Percentiles rank a stretch among this genome's conserved stretches.
phyloP scores from a whole-genome alignment of 1,140 invertebrate species.

The Saccostrea echinata region DNA sequence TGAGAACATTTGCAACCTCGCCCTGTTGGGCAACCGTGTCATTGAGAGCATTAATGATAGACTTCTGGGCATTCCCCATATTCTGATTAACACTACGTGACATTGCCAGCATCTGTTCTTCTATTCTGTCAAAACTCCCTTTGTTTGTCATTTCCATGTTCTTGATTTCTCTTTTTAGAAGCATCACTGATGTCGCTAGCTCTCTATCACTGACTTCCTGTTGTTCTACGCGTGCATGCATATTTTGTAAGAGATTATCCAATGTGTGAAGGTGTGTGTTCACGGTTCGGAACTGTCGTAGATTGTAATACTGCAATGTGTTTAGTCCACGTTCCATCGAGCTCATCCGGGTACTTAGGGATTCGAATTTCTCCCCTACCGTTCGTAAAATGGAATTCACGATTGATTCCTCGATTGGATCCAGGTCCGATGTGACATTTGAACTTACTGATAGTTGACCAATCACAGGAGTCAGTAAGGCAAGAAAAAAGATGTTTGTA shows the following conservation, averaged over 20 bases:
- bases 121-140: conserved; percentile 57
- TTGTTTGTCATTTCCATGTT: conserved; percentile 51
- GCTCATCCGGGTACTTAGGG: conserved; percentile 62
- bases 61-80: conserved; percentile 6
- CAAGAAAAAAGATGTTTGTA: not conserved
- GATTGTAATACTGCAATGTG: conserved; percentile 65
- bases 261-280: conserved; percentile 54
- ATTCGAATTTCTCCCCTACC: conserved; percentile 68
- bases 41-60: conserved; percentile 3
- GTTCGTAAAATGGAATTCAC: conserved; percentile 62
- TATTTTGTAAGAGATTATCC: conserved; percentile 46
- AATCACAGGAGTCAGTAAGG: not conserved
- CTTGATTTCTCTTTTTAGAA: conserved; percentile 55
- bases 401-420: conserved; percentile 60
- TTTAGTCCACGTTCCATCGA: conserved; percentile 63
- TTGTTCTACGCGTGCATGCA: conserved; percentile 49
- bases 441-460: not conserved
- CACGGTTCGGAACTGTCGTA: conserved; percentile 62
- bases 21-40: not conserved
- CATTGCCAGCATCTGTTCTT: conserved; percentile 53
- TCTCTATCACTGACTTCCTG: conserved; percentile 50
- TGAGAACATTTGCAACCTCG: not conserved
- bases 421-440: not conserved
- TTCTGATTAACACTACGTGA: conserved; percentile 56
- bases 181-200: conserved; percentile 44